Evolutionary conservation across 2,113 vertebrate genomes (phyloP).

Genomic region (Daboia siamensis): DNA sequence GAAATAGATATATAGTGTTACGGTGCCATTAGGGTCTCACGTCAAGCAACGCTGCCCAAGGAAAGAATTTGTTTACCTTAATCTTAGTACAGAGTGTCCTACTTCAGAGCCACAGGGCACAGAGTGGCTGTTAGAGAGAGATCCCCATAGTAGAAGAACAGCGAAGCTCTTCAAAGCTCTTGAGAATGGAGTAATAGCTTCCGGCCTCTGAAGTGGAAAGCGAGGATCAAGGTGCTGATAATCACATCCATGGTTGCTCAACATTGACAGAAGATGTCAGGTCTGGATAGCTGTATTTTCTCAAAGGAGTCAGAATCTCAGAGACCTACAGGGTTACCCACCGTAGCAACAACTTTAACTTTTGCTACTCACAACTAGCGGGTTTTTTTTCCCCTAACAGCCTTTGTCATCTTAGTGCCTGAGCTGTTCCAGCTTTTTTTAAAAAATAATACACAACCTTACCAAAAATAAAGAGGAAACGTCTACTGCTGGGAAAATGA

Average conservation of each 20-base stretch:
- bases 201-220: background rate
- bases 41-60: constrained; percentile 21
- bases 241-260: background rate
- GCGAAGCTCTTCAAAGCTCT: background rate
- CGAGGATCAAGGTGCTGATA: background rate
- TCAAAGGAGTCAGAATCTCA: background rate
- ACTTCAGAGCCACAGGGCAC: constrained; percentile 4
- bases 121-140: background rate
- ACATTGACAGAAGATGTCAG: background rate
- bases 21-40: background rate
- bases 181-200: constrained; percentile 11
- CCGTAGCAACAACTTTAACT: background rate
- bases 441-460: background rate
- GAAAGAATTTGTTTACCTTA: constrained; percentile 34
- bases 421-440: background rate
- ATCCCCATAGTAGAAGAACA: background rate
- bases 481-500: background rate
- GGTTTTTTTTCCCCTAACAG: background rate
- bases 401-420: background rate
- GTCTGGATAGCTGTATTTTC: background rate
- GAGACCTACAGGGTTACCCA: background rate
- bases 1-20: constrained; percentile 3
- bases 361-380: background rate
- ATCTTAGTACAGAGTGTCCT: background rate
- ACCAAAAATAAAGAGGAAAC: background rate